These are phyloP conservation scores for Machimus rusticus DNA, from an alignment of 2,888 invertebrate genomes.

Conservation along the genomic window DNA sequence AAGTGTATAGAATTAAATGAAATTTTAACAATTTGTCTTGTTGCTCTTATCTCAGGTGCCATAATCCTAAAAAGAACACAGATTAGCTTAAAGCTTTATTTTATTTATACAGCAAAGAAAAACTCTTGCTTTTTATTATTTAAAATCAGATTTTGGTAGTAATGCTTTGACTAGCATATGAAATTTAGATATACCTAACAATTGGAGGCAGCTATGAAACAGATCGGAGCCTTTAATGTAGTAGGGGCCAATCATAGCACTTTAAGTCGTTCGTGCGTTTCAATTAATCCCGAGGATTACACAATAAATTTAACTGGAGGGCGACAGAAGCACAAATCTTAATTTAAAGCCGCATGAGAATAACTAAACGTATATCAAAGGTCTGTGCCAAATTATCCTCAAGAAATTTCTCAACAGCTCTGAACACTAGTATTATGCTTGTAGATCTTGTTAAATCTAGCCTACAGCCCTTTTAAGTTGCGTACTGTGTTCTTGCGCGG, in stretches of 20 bases:
- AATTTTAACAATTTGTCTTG: constrained; percentile 1
- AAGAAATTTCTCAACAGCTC: constrained; percentile 4
- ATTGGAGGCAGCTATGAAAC: neutral
- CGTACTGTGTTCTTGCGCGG: neutral
- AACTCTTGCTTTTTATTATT: neutral
- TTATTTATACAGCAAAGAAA: neutral
- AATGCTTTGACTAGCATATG: neutral
- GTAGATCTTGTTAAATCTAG: neutral
- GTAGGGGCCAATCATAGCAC: neutral
- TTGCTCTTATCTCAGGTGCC: neutral
- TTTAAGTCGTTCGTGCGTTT: neutral
- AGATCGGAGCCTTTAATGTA: neutral
- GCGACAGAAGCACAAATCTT: neutral
- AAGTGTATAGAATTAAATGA: neutral
- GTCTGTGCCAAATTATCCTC: constrained; percentile 12
- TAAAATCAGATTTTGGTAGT: neutral
- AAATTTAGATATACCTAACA: neutral
- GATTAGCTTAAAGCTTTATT: neutral
- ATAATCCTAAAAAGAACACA: neutral
- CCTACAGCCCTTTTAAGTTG: constrained; percentile 10
- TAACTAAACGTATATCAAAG: constrained; percentile 28
- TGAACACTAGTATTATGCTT: neutral
- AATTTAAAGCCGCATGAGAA: neutral
- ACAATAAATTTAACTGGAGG: neutral
- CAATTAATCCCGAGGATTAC: neutral